Evolutionary conservation across 2,888 invertebrate genomes (phyloP), one percentile per base, ranked within the genome.

Genomic region (Dexiosoma caninum): DNA sequence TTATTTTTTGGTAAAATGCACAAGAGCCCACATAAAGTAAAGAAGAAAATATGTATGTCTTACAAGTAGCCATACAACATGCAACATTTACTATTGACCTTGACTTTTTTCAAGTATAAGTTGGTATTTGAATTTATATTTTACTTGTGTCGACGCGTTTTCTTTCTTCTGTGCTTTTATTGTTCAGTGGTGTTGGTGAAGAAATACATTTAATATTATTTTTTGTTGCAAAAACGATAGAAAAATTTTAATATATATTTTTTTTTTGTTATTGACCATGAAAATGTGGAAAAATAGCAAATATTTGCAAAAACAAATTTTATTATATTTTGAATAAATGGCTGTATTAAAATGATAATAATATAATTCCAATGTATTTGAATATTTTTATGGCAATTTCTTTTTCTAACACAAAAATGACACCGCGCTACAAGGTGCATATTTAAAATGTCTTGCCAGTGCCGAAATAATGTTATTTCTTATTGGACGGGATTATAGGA

Each of bases 41-140:
- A 23, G 14, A 35, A 35, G 5, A 27, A 40, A 35, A 19, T 27
- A 27, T 27, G 44, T 40, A 0, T 32, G 44, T 32, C 21, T 14
- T 19, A 32, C 23, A 44, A 57, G 69, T 44, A 42, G n/a, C 53
- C 30, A 55, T n/a, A 40, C 40, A 30, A 53, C 53, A 37, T 30
- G n/a, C n/a, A 55, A 32, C 32, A 14, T 57, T 69, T 69, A 12
- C 49, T 27, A 27, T 40, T 59, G 46, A 16, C 70, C 70, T 71
- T 71, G 70, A 60, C 59, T 70, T 69, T 69, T 53, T 42, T 42
- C 21, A 62, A 62, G 46, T 46, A 16, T 66, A 12, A 35, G 16
- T n/a, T n/a, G n/a, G n/a, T 62, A 2, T 35, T 62, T 46, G 9
- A 6, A 37, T 30, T 42, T 69, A 6, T 37, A 14, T 40, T n/a